Percentiles rank a stretch among this genome's conserved stretches.
These are phyloP conservation scores for Boulengeromyrus knoepffleri DNA, from an alignment of 2,113 vertebrate species.

Conservation along the genomic window DNA sequence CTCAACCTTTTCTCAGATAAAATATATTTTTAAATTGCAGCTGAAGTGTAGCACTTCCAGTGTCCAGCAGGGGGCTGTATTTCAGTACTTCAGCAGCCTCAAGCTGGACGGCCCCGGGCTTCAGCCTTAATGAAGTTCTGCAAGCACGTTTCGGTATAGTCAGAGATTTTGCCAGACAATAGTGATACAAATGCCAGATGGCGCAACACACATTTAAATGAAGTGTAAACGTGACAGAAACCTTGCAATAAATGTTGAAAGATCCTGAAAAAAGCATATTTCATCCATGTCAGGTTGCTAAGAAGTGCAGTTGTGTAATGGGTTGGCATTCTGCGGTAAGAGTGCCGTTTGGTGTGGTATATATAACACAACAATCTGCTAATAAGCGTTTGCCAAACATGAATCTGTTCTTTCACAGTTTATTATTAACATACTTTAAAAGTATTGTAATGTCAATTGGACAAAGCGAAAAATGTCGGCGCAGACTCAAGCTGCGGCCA, in stretches of 20 bases:
- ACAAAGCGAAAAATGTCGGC: not conserved
- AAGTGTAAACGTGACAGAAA: not conserved
- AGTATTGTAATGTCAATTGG: not conserved
- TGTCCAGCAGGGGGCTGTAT: not conserved
- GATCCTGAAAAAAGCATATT: not conserved
- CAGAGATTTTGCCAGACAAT: not conserved
- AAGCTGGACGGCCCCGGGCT: not conserved
- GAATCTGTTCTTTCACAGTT: not conserved
- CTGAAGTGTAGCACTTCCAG: not conserved
- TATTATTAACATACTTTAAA: not conserved
- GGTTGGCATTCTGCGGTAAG: not conserved
- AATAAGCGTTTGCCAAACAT: not conserved
- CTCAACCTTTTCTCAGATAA: not conserved
- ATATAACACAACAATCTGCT: not conserved
- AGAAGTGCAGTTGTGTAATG: not conserved
- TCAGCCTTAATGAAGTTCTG: not conserved
- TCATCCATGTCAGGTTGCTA: not conserved
- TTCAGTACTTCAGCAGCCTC: not conserved
- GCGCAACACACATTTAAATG: not conserved
- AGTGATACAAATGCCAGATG: not conserved
- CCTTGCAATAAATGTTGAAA: not conserved
- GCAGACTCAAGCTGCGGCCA: not conserved
- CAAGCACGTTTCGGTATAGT: not conserved
- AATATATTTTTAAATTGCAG: not conserved
- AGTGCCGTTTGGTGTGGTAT: not conserved